Conservation (phyloP, 2,113 vertebrate genomes). For the Pelvicachromis taeniatus region DNA sequence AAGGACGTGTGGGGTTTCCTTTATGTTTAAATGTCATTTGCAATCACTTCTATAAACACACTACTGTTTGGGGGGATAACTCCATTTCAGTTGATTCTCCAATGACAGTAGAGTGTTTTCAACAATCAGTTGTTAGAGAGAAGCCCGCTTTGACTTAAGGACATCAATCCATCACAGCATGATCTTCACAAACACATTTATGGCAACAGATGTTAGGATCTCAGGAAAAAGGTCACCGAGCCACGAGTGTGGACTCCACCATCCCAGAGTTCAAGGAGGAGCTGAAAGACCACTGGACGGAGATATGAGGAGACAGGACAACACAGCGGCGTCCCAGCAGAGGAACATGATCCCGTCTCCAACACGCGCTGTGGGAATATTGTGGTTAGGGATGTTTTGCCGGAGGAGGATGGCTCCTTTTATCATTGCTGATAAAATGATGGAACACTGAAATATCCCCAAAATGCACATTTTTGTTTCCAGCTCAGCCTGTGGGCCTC, state of each 20-base stretch:
- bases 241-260: not conserved
- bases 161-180: fast-evolving
- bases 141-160: too few relatives aligned
- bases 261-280: not conserved
- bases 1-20: not conserved
- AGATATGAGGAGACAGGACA: not conserved
- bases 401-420: not conserved
- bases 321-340: not conserved
- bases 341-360: not conserved
- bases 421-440: not conserved
- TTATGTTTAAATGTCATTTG: fast-evolving
- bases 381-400: too few relatives aligned
- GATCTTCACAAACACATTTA: fast-evolving
- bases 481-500: not conserved
- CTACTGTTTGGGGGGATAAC: not conserved
- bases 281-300: not conserved
- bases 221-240: not conserved
- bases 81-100: not conserved
- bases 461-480: not conserved
- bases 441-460: not conserved
- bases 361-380: too few relatives aligned
- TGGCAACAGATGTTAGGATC: not conserved
- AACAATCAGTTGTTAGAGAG: not conserved
- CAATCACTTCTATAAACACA: not conserved
- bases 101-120: not conserved